Base-by-base conservation (phyloP, 1,140 invertebrate species). In the Anastrepha ludens region DNA sequence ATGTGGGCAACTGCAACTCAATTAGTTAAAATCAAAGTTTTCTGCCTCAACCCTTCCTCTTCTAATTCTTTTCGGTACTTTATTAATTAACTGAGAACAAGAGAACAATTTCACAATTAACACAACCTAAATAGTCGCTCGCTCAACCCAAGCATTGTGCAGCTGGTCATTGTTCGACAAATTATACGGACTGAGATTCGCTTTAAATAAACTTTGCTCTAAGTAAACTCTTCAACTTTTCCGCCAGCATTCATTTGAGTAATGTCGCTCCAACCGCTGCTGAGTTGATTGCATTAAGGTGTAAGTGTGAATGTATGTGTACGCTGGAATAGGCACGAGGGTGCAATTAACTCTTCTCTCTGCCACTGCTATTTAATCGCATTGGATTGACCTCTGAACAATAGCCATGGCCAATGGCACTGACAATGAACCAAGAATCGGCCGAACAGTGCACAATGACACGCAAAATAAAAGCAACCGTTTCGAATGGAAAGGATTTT, bases 1-100 rank as follows among this genome's bases (percentile, higher is more conserved):
- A 55, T 81, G n/a, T 9, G 47, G n/a, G 15, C n/a, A 50, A 20
- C 8, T 7, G 7, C 17, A 81, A 55, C n/a, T 55, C n/a, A 50
- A 81, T 81, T 81, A 81, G 74, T n/a, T 20, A n/a, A 81, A 81
- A 58, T 9, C 17, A 29, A 81, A 58, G 74, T 29, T 55, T n/a
- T 3, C 41, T 62, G 50, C 15, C 67, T 74, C 41, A 15, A 67
- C 3, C 29, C 39, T 67, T 41, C n/a, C 3, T 9, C 65, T 41
- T 29, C 29, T 29, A 29, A 6, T 55, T 55, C 11, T 2, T 17
- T 41, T 67, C 64, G 39, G 0, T 29, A 67, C 29, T 74, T 74
- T 44, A 44, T 74, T 74, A 74, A 74, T 74, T 74, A 74, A 74
- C 39, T 44, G 15, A 7, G 41, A 74, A 74, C 29, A 29, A 29